Conservation (phyloP, 1,140 invertebrate species). For the Apis cerana region DNA sequence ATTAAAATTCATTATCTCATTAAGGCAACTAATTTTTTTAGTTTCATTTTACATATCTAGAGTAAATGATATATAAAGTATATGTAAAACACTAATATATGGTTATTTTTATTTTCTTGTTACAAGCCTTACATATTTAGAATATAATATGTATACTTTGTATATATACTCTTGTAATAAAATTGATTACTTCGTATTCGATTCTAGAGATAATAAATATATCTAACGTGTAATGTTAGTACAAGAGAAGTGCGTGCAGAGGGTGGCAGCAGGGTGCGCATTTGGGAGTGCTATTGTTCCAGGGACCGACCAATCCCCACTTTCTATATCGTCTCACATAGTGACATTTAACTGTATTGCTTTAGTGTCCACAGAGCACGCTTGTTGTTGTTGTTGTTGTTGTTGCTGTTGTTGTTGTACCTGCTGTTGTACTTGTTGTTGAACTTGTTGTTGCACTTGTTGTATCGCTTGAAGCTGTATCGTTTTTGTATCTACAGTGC, state of each 20-base stretch:
- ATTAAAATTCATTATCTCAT: conserved; percentile 69
- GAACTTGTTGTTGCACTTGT: conserved; percentile 76
- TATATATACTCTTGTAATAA: conserved; percentile 81
- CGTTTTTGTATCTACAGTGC: conserved; percentile 69
- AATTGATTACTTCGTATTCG: conserved; percentile 79
- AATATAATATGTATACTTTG: conserved; percentile 80
- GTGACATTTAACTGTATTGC: conserved; percentile 81
- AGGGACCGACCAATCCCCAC: conserved; percentile 72
- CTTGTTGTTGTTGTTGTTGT: conserved; percentile 77
- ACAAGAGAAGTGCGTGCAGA: conserved; percentile 80
- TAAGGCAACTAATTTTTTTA: conserved; percentile 79
- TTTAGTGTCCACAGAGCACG: conserved; percentile 79
- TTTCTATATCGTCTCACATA: conserved; percentile 79
- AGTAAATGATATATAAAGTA: conserved; percentile 79
- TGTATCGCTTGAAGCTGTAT: conserved; percentile 73
- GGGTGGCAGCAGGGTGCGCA: conserved; percentile 78
- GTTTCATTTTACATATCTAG: conserved; percentile 77
- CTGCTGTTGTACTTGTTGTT: conserved; percentile 71
- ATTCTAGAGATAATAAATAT: conserved; percentile 80
- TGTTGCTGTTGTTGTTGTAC: conserved; percentile 77
- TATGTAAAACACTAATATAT: conserved; percentile 82
- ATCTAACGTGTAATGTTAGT: conserved; percentile 79
- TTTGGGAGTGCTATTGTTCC: conserved; percentile 74
- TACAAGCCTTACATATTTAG: conserved; percentile 81
- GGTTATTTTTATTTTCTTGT: conserved; percentile 81